Percentiles rank a stretch among this genome's conserved stretches.
Evolutionary conservation across 2,797 vertebrate species (phyloP).

Genomic region (Spinus olivaceus): DNA sequence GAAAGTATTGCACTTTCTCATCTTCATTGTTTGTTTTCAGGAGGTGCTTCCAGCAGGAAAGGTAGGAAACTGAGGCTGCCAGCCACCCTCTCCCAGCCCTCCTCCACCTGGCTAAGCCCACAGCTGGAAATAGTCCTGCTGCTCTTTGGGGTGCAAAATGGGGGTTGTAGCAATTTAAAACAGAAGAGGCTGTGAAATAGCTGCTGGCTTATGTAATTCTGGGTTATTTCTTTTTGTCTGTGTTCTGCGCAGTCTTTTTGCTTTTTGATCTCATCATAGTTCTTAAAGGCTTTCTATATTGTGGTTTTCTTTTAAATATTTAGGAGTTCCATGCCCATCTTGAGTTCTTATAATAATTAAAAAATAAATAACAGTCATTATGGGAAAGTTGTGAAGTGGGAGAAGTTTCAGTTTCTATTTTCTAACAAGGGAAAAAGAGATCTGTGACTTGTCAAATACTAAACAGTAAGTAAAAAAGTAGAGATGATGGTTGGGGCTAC

Average conservation of each 20-base stretch:
- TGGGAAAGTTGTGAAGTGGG: not conserved
- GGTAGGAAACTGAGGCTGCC: not conserved
- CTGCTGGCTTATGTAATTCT: not conserved
- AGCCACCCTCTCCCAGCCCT: not conserved
- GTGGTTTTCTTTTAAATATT: constrained; percentile 28
- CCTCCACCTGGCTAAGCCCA: not conserved
- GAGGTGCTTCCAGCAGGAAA: not conserved
- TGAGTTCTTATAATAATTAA: not conserved
- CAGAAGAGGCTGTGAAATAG: not conserved
- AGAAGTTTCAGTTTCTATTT: not conserved
- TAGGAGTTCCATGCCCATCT: not conserved
- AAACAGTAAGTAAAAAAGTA: not conserved
- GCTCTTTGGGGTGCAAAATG: not conserved
- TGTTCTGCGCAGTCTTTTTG: not conserved
- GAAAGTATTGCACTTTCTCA: not conserved
- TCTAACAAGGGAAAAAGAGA: not conserved
- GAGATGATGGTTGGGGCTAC: not conserved
- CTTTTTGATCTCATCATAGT: not conserved
- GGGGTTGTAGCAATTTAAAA: not conserved
- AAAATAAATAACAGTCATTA: not conserved
- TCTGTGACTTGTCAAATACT: not conserved
- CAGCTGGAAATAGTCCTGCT: not conserved
- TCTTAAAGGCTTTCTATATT: not conserved
- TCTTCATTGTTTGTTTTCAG: not conserved
- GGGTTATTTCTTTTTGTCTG: not conserved